Base-by-base conservation (phyloP, 2,113 vertebrate species). In the Strix uralensis region DNA sequence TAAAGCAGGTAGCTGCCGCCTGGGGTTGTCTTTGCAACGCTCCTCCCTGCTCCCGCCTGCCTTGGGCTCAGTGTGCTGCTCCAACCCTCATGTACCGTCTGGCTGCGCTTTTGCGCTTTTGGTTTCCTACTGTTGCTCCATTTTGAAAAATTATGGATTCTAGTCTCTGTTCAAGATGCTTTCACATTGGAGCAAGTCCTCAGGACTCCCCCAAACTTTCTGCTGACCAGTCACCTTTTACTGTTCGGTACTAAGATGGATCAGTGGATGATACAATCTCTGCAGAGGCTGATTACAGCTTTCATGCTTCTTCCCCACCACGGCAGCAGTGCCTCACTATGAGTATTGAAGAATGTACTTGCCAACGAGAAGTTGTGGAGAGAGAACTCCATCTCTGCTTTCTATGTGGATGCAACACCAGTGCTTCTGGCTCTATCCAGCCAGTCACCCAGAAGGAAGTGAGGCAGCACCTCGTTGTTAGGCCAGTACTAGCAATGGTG, bases 41-140 rank as follows among this genome's bases (percentile, higher is more conserved):
- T 29, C 16, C 7, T 46, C 26, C 32, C 58, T 36, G 40, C 36
- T 58, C 44, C 52, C 0, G 3, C 38, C 55, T 0, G 3, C 44
- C 65, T 7, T 15, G 38, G 40, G 10, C 51, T 46, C 46, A 1
- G 1, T 2, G 57, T 5, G 52, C 74, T 63, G 47, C 36, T 71
- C n/a, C 79, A n/a, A 21, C 62, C 58, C 4, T 29, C 10, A 0
- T 1, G 0, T 13, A 7, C 38, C 66, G 49, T 27, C 1, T 9
- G 19, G 54, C 70, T 16, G 23, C 0, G 2, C 52, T 77, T 73
- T 47, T 18, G 30, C 63, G 40, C 27, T 38, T 65, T 9, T 44
- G 19, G 38, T 3, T 73, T 61, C 26, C 70, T 44, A 5, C 40
- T 63, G 7, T 49, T 36, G 36, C 83, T 70, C 10, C 34, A 6